Base-by-base conservation (phyloP, 2,113 vertebrate genomes). In the Microcebus ravelobensis region DNA sequence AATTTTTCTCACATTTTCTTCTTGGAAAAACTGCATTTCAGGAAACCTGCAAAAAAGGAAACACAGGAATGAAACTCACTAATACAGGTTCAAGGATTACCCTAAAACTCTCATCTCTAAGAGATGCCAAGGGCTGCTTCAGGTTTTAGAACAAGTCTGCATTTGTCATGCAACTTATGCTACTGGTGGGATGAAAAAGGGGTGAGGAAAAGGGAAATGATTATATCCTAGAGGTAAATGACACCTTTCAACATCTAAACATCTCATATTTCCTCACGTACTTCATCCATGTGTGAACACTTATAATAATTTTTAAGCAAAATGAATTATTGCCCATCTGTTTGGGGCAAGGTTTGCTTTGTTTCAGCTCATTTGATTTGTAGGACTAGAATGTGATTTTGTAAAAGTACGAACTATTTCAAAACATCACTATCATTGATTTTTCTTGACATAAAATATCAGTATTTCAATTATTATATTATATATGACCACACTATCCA, bases 21-120 rank as follows among this genome's bases (percentile, higher is more conserved):
- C 99, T 97, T 99, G 99, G 98, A 99, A 99, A 99, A 99, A 99
- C 89, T 99, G 99, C 98, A 99, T 99, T 99, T 99, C 99, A 92
- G 99, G 99, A 99, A 99, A 99, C 98, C 99, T 99, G 98, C 95
- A 98, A 98, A 98, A 98, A 95, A 88, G 97, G 97, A 92, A 98
- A 98, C 93, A 98, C 27, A 98, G 63, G 36, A 92, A 0, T 45
- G 59, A 96, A 96, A 70, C 70, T 95, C 97, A 96, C 80, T 65
- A 96, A 90, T 0, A 96, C 2, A 86, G 92, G 3, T 2, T 86
- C 87, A 87, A 96, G 39, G 97, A 97, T 81, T 55, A 95, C 17
- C 83, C 65, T 87, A 70, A 97, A 93, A 97, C 8, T 68, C 52
- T 87, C 48, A 39, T 65, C 48, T 89, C 77, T 39, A 76, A 95